phyloP scores from a whole-genome alignment of 1,140 invertebrate genomes.

The Colletes latitarsis region DNA sequence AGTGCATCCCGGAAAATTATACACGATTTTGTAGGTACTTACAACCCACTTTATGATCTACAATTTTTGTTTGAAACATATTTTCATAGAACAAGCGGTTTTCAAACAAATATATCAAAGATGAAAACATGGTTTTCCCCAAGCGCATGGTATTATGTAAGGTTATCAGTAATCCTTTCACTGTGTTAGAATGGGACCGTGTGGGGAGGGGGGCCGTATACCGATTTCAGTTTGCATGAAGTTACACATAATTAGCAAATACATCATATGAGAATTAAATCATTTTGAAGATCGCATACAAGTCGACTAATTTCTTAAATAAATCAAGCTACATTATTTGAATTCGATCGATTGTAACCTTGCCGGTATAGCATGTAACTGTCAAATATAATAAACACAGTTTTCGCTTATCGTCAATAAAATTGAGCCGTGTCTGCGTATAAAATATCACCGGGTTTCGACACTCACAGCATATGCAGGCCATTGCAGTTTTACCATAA shows the following conservation, averaged over 20 bases:
- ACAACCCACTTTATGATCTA: no score
- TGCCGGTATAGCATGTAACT: neutral
- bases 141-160: no score
- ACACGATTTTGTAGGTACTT: no score
- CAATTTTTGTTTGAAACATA: no score
- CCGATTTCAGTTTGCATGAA: neutral
- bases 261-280: neutral
- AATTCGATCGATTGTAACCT: constrained; percentile 4
- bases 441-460: neutral
- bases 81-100: no score
- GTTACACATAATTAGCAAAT: neutral
- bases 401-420: neutral
- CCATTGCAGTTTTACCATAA: constrained; percentile 59
- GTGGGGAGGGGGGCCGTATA: neutral
- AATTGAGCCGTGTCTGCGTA: neutral
- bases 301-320: neutral
- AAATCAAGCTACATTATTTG: neutral
- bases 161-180: no score
- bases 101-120: no score
- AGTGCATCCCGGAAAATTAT: no score
- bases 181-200: no score
- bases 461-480: constrained; percentile 75
- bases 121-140: no score
- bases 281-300: neutral
- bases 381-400: neutral